Conservation (phyloP, 2,797 vertebrate genomes). For the Orestias chungarensis region DNA sequence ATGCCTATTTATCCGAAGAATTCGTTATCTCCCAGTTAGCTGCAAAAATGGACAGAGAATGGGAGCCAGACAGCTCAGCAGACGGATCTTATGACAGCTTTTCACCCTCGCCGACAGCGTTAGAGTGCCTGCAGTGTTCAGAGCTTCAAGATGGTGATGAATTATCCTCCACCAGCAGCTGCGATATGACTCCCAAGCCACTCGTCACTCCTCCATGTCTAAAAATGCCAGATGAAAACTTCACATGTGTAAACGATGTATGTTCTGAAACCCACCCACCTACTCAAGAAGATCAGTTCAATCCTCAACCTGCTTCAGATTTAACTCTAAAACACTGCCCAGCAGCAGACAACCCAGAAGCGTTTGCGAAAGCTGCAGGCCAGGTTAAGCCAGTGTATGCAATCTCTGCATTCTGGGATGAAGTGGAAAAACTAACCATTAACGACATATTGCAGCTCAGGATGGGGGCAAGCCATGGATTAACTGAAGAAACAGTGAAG, state of each 20-base stretch:
- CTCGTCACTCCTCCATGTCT: slow-evolving; percentile 27
- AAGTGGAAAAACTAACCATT: slow-evolving; percentile 85
- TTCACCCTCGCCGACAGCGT: neutral
- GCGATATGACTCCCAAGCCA: slow-evolving; percentile 31
- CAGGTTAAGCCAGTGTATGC: slow-evolving; percentile 68
- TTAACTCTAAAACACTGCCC: slow-evolving; percentile 40
- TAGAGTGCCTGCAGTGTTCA: slow-evolving; percentile 26
- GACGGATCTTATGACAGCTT: slow-evolving; percentile 2
- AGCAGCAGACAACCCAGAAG: slow-evolving; percentile 53
- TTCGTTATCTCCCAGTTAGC: neutral
- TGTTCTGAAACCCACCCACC: slow-evolving; percentile 15
- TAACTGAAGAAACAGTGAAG: slow-evolving; percentile 17
- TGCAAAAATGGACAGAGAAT: slow-evolving; percentile 1
- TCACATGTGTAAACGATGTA: slow-evolving; percentile 18
- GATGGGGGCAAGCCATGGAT: slow-evolving; percentile 31
- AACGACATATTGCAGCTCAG: slow-evolving; percentile 81
- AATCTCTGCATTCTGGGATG: slow-evolving; percentile 83
- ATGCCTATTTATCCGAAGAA: neutral
- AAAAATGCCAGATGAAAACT: slow-evolving; percentile 38
- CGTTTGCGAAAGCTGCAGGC: slow-evolving; percentile 44
- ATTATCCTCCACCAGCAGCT: slow-evolving; percentile 51
- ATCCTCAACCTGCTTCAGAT: slow-evolving; percentile 29
- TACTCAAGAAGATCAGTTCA: slow-evolving; percentile 11
- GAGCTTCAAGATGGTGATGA: slow-evolving; percentile 43
- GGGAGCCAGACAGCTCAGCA: slow-evolving; percentile 13